A percentile compares a stretch with the other conserved stretches of the same genome.
Conservation (phyloP, 2,888 invertebrate species). For the Eupsilia transversa region DNA sequence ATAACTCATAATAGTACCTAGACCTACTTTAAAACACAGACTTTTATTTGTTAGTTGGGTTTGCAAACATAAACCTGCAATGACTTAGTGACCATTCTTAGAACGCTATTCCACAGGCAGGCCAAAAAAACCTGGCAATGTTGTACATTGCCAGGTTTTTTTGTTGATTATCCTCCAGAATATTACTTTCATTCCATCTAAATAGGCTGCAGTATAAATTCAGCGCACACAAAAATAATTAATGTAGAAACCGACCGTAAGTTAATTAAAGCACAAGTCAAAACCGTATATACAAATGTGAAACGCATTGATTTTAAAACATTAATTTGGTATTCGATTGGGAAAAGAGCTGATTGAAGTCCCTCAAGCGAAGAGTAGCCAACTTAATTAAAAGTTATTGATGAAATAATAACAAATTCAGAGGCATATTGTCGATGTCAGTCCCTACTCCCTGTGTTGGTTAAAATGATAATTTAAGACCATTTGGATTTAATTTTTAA, state of each 20-base stretch:
- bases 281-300: conserved; percentile 35
- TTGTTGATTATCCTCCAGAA: neutral
- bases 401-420: conserved; percentile 26
- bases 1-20: conserved; percentile 11
- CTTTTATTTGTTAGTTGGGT: neutral
- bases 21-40: neutral
- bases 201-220: neutral
- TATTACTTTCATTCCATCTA: neutral
- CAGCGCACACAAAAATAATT: neutral
- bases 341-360: conserved; percentile 41
- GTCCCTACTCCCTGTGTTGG: neutral
- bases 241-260: neutral
- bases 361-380: conserved; percentile 16
- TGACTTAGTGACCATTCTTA: neutral
- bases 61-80: neutral
- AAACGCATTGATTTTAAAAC: conserved; percentile 47
- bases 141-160: neutral
- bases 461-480: neutral
- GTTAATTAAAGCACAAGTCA: conserved; percentile 37
- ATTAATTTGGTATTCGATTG: conserved; percentile 23
- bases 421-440: neutral
- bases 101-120: neutral
- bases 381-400: conserved; percentile 43
- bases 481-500: neutral
- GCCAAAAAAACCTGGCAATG: too few species aligned